Evolutionary conservation across 2,888 invertebrate species (phyloP).

Genomic region (Aphodius granarius): DNA sequence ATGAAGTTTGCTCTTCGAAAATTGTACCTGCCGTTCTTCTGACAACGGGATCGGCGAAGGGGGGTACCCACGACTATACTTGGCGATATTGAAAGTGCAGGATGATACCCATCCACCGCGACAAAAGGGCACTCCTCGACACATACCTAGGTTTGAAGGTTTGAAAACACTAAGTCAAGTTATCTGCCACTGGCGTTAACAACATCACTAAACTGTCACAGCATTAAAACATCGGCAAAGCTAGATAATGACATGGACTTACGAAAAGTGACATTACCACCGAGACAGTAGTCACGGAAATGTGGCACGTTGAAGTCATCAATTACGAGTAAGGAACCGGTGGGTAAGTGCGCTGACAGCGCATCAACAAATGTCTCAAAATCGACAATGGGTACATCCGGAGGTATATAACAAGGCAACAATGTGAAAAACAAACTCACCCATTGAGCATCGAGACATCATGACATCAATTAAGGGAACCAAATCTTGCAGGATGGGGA

Average conservation of each 20-base stretch:
- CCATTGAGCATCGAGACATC: not conserved
- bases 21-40: conserved; percentile 12
- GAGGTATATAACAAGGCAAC: not conserved
- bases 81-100: not conserved
- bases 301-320: not conserved
- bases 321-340: not conserved
- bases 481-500: not conserved
- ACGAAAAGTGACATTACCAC: too few species aligned
- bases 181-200: not conserved
- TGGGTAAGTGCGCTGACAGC: not conserved
- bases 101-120: not conserved
- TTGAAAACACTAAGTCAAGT: not conserved
- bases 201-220: not conserved
- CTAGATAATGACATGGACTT: not conserved
- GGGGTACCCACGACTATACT: not conserved
- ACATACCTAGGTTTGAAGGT: not conserved
- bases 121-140: not conserved
- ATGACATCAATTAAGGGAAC: not conserved
- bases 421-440: not conserved
- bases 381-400: not conserved
- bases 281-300: not conserved
- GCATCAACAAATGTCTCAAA: not conserved
- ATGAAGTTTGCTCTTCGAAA: conserved; percentile 12
- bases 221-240: not conserved
- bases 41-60: not conserved